These are phyloP conservation scores for Cygnus olor DNA, from an alignment of 2,797 vertebrate genomes.

Conservation along the genomic window DNA sequence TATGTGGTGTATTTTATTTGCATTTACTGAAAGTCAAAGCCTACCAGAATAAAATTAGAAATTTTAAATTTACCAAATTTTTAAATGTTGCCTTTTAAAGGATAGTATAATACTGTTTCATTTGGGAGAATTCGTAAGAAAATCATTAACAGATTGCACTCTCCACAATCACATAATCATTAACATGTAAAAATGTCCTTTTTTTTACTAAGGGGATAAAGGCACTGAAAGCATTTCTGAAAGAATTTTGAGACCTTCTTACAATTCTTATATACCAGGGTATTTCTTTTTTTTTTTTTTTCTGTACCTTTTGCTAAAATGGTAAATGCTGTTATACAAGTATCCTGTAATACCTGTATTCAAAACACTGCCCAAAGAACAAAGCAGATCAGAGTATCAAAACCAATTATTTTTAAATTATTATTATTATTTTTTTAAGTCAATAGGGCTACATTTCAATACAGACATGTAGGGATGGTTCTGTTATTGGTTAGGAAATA, in stretches of 20 bases:
- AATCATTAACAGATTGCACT: neutral
- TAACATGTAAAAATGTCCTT: neutral
- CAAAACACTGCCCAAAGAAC: neutral
- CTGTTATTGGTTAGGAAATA: neutral
- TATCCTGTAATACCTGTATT: neutral
- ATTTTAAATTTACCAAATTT: neutral
- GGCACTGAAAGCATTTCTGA: neutral
- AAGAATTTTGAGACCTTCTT: neutral
- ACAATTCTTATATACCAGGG: neutral
- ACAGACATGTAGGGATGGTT: neutral
- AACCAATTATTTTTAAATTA: neutral
- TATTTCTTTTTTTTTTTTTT: neutral
- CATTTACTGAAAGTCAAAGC: neutral
- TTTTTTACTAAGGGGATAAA: neutral
- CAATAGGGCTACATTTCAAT: neutral
- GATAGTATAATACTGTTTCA: neutral
- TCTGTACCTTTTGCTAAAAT: neutral
- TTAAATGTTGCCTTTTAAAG: neutral
- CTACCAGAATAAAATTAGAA: neutral
- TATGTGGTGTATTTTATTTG: neutral
- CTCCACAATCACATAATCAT: neutral
- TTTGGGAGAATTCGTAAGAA: neutral
- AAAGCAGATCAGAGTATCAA: neutral
- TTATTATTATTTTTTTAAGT: neutral
- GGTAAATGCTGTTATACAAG: neutral